Evolutionary conservation across 2,888 invertebrate genomes (phyloP), one percentile per base, ranked within the genome.

Genomic region (Drosophila peninsularis): DNA sequence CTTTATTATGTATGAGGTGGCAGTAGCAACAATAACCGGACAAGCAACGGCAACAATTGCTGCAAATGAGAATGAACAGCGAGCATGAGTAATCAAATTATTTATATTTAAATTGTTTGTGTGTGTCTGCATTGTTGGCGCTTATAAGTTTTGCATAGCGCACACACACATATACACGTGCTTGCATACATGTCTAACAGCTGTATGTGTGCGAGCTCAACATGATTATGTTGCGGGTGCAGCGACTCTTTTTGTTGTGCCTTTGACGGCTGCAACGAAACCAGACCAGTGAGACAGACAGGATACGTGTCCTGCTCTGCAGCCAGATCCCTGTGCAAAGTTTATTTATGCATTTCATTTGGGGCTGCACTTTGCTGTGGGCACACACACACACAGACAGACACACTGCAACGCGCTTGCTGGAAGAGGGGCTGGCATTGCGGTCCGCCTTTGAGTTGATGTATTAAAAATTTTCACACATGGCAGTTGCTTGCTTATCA

Each of bases 271-370:
- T 50, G 44, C 70, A 58, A 24, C 42, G 55, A 53, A 27, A 49
- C 17, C 24, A 37, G 24, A 47, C 61, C 58, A 54, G 61, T 14
- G 47, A 55, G 50, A 52, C 49, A 64, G 52, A 50, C 67, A 45
- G 72, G 52, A 66, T 61, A 50, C 71, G 68, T 58, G 71, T 78
- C 57, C 68, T 52, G 50, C 30, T 55, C 62, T 54, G 57, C 52
- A 45, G 45, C 45, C 36, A 36, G 57, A 42, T 69, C 73, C 63
- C 79, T 57, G 71, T 56, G 69, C 82, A 66, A 66, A 66, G 78
- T 84, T 84, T 84, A 84, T 84, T 84, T 84, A 84, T 84, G 84
- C 89, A 84, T 84, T 84, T 88, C 84, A 88, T 84, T 88, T 84
- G 78, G 74, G 75, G 71, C 71, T 75, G 73, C 68, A 58, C 78